Evolutionary conservation across 2,797 vertebrate species (phyloP).

Genomic region (Spatula clypeata): DNA sequence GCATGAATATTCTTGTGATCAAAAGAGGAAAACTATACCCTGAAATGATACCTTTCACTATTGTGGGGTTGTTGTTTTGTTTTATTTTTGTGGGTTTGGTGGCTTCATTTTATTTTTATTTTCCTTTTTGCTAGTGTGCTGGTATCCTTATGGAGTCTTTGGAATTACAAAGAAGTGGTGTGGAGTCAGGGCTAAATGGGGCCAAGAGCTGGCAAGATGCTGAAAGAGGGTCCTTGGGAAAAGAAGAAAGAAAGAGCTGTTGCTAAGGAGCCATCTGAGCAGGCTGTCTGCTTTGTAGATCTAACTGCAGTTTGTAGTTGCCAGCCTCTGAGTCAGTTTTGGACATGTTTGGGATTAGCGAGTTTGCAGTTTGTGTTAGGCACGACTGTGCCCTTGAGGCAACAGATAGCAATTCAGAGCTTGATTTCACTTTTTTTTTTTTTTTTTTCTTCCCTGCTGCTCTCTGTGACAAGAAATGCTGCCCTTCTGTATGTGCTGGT

Average conservation of each 20-base stretch:
- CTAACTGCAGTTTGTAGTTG: neutral
- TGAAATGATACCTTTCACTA: too few relatives aligned
- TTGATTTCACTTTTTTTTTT: neutral
- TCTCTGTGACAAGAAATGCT: constrained; percentile 4
- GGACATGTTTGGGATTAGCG: neutral
- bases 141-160: neutral
- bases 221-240: neutral
- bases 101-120: neutral
- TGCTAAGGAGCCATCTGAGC: neutral
- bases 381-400: neutral
- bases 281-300: neutral
- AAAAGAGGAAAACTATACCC: neutral
- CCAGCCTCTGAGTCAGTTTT: neutral
- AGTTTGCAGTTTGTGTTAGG: neutral
- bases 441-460: neutral
- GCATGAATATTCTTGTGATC: neutral
- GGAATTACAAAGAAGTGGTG: neutral
- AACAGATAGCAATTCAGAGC: neutral
- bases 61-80: too few relatives aligned
- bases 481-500: neutral
- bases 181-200: neutral
- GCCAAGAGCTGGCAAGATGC: neutral
- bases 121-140: neutral
- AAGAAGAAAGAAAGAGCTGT: neutral
- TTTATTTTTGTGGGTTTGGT: neutral